A percentile compares a stretch with the other conserved stretches of the same genome.
Conservation (phyloP, 2,113 vertebrate genomes). For the Ptilorrhoa leucosticta region DNA sequence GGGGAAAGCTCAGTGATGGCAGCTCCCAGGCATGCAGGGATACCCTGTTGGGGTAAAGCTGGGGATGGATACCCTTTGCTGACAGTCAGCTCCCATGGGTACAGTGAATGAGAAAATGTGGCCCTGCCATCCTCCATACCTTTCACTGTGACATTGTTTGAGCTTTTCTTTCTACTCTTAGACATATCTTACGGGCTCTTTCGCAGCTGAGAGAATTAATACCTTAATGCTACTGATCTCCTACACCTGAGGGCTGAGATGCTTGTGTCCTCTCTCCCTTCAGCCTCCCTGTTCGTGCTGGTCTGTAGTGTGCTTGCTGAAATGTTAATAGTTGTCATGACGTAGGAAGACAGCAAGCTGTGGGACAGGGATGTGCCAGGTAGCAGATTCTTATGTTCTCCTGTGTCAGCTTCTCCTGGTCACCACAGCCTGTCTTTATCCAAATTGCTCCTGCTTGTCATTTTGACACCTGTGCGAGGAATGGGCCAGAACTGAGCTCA, state of each 20-base stretch:
- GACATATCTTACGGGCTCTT: not conserved
- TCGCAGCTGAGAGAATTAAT: not conserved
- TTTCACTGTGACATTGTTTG: not conserved
- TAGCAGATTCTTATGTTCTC: not conserved
- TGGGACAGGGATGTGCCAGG: not conserved
- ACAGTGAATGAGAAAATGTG: rapidly evolving
- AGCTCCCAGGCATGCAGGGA: not conserved
- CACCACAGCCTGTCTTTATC: not conserved
- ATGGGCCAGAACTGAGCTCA: not conserved
- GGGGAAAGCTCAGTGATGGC: not conserved
- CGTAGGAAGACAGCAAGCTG: not conserved
- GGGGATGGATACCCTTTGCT: not conserved
- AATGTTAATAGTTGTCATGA: not conserved
- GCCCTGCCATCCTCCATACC: too few relatives aligned
- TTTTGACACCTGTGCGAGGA: not conserved
- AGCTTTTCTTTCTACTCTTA: not conserved
- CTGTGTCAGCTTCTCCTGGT: not conserved
- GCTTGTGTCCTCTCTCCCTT: not conserved
- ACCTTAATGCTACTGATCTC: not conserved
- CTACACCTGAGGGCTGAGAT: not conserved
- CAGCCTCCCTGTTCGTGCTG: rapidly evolving
- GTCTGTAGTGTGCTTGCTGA: not conserved
- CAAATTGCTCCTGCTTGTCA: not conserved
- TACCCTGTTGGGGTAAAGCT: not conserved
- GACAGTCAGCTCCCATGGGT: not conserved